phyloP scores from a whole-genome alignment of 2,888 invertebrate genomes.

The Mythimna vitellina region DNA sequence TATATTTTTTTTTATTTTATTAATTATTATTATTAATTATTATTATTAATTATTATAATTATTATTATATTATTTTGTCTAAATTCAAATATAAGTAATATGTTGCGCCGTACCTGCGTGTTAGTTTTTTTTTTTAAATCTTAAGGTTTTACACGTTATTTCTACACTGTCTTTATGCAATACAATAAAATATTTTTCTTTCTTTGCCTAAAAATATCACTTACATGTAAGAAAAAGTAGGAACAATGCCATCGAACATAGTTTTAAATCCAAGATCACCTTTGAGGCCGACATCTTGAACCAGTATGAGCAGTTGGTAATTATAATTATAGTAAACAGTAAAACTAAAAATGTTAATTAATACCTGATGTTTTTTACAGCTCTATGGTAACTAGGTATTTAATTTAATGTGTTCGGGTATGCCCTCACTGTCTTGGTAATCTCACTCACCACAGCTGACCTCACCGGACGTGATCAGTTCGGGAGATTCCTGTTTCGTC shows the following conservation, averaged over 20 bases:
- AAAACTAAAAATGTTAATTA: neutral
- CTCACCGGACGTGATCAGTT: too few relatives aligned
- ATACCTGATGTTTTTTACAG: neutral
- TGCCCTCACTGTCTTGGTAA: neutral
- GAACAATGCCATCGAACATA: neutral
- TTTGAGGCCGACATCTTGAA: slow-evolving; percentile 19
- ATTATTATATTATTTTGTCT: too few relatives aligned
- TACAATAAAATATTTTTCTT: too few relatives aligned
- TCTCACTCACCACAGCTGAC: too few relatives aligned
- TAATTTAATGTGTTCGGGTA: neutral
- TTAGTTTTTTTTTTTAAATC: too few relatives aligned
- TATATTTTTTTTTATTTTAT: too few relatives aligned
- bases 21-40: too few relatives aligned
- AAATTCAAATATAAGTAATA: neutral
- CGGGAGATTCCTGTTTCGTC: too few relatives aligned
- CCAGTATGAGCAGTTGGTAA: neutral
- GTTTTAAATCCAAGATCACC: neutral
- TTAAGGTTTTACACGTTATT: too few relatives aligned
- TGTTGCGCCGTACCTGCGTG: too few relatives aligned
- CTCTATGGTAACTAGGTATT: neutral
- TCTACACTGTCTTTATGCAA: too few relatives aligned
- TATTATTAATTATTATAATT: too few relatives aligned
- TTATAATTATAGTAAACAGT: slow-evolving; percentile 6
- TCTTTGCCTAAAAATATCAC: neutral
- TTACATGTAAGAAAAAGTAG: slow-evolving; percentile 23